These are phyloP conservation scores for Punctoribates punctum DNA, from an alignment of 2,888 invertebrate species.

Conservation along the genomic window DNA sequence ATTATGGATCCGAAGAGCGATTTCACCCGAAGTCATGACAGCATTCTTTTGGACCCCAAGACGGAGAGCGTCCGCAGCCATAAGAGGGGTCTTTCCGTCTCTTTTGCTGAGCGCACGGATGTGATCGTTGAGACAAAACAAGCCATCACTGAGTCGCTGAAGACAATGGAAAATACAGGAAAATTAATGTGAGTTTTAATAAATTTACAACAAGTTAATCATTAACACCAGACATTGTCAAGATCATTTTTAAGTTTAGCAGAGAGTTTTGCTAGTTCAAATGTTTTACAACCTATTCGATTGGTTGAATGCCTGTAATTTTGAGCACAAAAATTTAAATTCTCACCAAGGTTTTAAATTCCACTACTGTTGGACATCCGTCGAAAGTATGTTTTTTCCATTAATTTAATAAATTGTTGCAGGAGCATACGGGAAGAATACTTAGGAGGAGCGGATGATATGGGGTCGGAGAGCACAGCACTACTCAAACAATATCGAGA, in stretches of 20 bases:
- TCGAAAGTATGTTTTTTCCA: too few species aligned
- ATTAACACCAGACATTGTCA: too few species aligned
- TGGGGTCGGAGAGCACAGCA: neutral
- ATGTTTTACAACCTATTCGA: too few species aligned
- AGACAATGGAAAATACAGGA: neutral
- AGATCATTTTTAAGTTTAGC: too few species aligned
- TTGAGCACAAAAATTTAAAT: too few species aligned
- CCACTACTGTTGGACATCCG: neutral
- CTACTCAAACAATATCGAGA: slow-evolving; percentile 17
- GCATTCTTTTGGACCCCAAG: neutral
- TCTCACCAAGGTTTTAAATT: too few species aligned
- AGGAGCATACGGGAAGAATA: slow-evolving; percentile 1
- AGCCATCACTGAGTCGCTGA: neutral
- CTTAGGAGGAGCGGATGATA: neutral
- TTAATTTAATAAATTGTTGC: too few species aligned
- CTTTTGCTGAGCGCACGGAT: neutral
- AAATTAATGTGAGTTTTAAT: neutral
- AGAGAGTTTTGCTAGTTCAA: too few species aligned
- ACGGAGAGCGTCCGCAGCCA: neutral
- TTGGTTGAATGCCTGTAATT: too few species aligned
- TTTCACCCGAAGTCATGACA: neutral
- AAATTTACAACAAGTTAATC: too few species aligned
- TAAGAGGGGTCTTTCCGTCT: neutral
- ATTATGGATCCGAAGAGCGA: neutral
- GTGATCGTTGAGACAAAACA: neutral